Evolutionary conservation across 2,797 vertebrate genomes (phyloP).

Genomic region (Acrossocheilus fasciatus): DNA sequence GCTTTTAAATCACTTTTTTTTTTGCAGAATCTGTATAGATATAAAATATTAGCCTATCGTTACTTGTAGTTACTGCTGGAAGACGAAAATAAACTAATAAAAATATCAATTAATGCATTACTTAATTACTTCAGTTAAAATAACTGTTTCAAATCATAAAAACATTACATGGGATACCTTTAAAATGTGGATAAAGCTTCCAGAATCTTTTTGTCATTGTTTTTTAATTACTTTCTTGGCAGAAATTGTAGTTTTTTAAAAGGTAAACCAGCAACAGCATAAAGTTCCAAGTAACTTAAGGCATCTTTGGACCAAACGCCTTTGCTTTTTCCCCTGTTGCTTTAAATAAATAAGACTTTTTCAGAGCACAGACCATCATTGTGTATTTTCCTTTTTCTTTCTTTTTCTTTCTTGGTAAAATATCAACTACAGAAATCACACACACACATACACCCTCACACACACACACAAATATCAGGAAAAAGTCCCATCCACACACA

Average conservation of each 20-base stretch:
- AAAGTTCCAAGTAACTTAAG: not conserved
- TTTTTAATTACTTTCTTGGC: not conserved
- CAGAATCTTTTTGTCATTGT: not conserved
- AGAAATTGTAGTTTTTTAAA: not conserved
- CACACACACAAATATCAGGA: not conserved
- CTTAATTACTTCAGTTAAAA: not conserved
- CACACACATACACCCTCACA: not conserved
- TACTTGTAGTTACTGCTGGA: not conserved
- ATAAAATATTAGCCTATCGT: not conserved
- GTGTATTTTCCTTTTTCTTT: not conserved
- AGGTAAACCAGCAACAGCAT: not conserved
- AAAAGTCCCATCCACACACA: not conserved
- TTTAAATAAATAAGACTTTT: constrained; percentile 10
- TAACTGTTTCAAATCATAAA: not conserved
- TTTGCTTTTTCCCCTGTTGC: not conserved
- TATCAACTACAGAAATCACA: not conserved
- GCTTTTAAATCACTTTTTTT: no score
- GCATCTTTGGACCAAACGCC: not conserved
- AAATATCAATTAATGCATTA: not conserved
- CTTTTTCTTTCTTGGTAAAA: not conserved
- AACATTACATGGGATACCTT: not conserved
- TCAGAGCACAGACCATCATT: not conserved
- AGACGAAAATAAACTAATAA: not conserved
- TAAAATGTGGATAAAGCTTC: not conserved
- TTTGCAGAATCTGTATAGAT: not conserved